Evolutionary conservation across 2,797 vertebrate genomes (phyloP), one percentile per base, ranked within the genome.

Genomic region (Tolypeutes matacus): DNA sequence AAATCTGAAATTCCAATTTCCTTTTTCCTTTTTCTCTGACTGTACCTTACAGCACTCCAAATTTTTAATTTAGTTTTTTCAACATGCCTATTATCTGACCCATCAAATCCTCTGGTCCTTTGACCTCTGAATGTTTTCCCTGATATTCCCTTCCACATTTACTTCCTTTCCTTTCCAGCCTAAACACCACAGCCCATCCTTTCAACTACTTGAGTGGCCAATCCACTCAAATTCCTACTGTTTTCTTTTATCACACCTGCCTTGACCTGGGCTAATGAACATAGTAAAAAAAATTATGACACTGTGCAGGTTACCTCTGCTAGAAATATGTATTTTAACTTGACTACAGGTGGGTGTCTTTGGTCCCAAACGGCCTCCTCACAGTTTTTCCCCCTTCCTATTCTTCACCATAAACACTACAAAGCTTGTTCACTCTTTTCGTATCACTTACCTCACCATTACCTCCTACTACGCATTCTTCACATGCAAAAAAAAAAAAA

Each of bases 231-330:
- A 89, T 73, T 21, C 51, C 69, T 86, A 64, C 75, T 96, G 91
- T 31, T 83, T 91, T 67, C 11, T 70, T 89, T 96, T 15, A 81
- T 93, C 86, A 93, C 56, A 84, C 80, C 46, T 86, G 31, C 84
- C 85, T 67, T 86, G 77, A 95, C 49, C 62, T 94, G 64, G 70
- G 36, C 11, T 83, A 91, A 84, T 87, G 84, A 97, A 49, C 14
- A 56, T 25, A 0, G 0, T 86, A 70, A 76, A 70, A 58, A 53
- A 56, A 42, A 53, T 25, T 4, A 80, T 46, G 46, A 78, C 87
- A 64, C 18, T 17, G 31, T 73, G 2, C 29, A 53, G 36, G 56
- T 64, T 77, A 92, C 21, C 46, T 70, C 12, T 8, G 6, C 34
- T 49, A 3, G 31, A 76, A 85, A 42, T 58, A 91, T 46, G 13